phyloP scores from a whole-genome alignment of 2,888 invertebrate genomes.

The Busseola fusca region DNA sequence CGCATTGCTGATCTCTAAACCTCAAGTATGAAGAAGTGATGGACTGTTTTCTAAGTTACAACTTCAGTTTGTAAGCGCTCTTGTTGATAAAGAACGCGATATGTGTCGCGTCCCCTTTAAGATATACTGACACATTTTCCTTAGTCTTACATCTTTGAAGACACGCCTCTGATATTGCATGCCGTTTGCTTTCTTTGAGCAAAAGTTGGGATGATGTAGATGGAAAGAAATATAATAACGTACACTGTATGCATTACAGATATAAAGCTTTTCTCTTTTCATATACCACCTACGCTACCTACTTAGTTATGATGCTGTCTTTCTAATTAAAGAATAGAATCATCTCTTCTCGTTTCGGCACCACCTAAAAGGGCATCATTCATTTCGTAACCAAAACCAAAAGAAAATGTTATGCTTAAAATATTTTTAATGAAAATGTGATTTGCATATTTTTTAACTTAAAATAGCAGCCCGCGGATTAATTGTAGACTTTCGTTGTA shows the following conservation, averaged over 20 bases:
- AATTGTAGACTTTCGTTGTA: not conserved
- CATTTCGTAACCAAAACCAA: not conserved
- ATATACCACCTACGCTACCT: not conserved
- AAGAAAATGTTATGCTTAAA: too few species aligned
- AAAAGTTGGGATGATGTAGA: not conserved
- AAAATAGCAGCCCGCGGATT: not conserved
- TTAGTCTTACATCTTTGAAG: constrained; percentile 9
- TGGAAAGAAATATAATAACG: not conserved
- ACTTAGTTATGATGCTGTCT: not conserved
- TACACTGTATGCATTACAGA: not conserved
- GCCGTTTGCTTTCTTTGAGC: not conserved
- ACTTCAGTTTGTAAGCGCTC: not conserved
- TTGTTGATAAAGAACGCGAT: constrained; percentile 8
- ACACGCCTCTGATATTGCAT: constrained; percentile 14
- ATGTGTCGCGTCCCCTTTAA: constrained; percentile 17
- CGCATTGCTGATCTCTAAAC: too few species aligned
- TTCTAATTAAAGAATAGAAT: not conserved
- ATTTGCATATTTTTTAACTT: not conserved
- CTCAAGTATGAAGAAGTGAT: not conserved
- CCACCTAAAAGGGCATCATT: not conserved
- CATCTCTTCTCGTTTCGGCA: not conserved
- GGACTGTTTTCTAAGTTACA: not conserved
- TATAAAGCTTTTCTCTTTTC: not conserved
- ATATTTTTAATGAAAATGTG: not conserved
- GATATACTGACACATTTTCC: constrained; percentile 31